phyloP scores from a whole-genome alignment of 2,797 vertebrate species.

The Sphaeramia orbicularis region DNA sequence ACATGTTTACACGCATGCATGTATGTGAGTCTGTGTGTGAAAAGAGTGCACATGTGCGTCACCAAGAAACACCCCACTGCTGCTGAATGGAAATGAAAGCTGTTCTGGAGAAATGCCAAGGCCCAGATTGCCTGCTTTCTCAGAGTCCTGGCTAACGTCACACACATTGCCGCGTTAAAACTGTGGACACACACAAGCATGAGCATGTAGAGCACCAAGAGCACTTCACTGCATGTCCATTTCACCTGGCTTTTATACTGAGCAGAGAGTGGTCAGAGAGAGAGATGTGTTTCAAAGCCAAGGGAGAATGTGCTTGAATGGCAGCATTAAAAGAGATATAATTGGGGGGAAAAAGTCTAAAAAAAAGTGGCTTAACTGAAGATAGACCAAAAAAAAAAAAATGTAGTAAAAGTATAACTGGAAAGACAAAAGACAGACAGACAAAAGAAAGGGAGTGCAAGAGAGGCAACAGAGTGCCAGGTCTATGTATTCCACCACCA shows the following conservation, averaged over 20 bases:
- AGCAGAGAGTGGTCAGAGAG: conserved; percentile 55
- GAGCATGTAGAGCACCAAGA: conserved; percentile 36
- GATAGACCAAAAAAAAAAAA: conserved; percentile 12
- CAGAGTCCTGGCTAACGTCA: conserved; percentile 63
- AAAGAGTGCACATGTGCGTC: conserved; percentile 26
- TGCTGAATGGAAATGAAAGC: conserved; percentile 65
- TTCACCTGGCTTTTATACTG: conserved; percentile 63
- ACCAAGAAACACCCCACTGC: conserved; percentile 48
- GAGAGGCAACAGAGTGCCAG: conserved; percentile 20
- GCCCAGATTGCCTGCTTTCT: conserved; percentile 69
- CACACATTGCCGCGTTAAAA: conserved; percentile 57
- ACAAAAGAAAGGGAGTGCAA: conserved; percentile 12
- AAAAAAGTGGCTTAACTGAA: conserved; percentile 26
- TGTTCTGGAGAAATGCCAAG: conserved; percentile 66
- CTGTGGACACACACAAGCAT: conserved; percentile 33
- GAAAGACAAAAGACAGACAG: conserved; percentile 19
- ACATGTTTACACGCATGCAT: conserved; percentile 7
- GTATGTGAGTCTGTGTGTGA: neutral
- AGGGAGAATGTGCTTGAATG: conserved; percentile 29
- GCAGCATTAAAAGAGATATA: conserved; percentile 27
- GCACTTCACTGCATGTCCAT: conserved; percentile 54
- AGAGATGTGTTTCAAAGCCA: conserved; percentile 53
- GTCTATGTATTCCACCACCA: conserved; percentile 48
- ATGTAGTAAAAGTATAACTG: conserved; percentile 28
- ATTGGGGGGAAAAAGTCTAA: neutral